Percentiles rank a stretch among this genome's conserved stretches.
Evolutionary conservation across 2,888 invertebrate species (phyloP).

Genomic region (Drosophila testacea): DNA sequence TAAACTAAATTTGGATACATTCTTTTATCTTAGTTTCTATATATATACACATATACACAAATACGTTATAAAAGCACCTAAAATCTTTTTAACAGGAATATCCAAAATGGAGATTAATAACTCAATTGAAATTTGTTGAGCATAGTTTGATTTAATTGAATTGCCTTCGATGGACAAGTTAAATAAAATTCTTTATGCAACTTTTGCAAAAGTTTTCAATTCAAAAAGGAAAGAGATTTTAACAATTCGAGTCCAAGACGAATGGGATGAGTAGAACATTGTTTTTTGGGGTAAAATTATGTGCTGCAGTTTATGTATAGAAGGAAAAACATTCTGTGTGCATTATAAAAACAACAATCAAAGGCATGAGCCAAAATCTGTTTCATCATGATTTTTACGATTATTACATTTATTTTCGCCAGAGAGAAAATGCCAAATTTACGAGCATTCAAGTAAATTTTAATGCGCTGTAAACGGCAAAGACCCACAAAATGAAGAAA

Average conservation of each 20-base stretch:
- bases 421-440: conserved; percentile 59
- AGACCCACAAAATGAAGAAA: conserved; percentile 63
- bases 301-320: conserved; percentile 22
- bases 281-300: conserved; percentile 10
- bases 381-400: conserved; percentile 64
- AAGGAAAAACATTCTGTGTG: conserved; percentile 12
- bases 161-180: conserved; percentile 2
- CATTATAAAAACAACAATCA: conserved; percentile 36
- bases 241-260: not conserved
- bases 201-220: conserved; percentile 9
- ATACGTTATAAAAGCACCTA: not conserved
- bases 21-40: not conserved
- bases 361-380: conserved; percentile 31
- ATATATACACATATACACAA: not conserved
- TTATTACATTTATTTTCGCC: conserved; percentile 62
- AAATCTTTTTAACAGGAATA: not conserved
- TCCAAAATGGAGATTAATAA: not conserved
- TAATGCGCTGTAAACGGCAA: conserved; percentile 68
- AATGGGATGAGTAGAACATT: conserved; percentile 2
- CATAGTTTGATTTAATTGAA: conserved; percentile 2
- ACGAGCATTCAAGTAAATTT: conserved; percentile 71
- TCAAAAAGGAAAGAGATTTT: conserved; percentile 2
- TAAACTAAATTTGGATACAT: not conserved
- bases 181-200: conserved; percentile 20
- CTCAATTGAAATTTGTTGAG: not conserved